Evolutionary conservation across 2,888 invertebrate genomes (phyloP), one percentile per base, ranked within the genome.

Genomic region (Calameuta pallipes): DNA sequence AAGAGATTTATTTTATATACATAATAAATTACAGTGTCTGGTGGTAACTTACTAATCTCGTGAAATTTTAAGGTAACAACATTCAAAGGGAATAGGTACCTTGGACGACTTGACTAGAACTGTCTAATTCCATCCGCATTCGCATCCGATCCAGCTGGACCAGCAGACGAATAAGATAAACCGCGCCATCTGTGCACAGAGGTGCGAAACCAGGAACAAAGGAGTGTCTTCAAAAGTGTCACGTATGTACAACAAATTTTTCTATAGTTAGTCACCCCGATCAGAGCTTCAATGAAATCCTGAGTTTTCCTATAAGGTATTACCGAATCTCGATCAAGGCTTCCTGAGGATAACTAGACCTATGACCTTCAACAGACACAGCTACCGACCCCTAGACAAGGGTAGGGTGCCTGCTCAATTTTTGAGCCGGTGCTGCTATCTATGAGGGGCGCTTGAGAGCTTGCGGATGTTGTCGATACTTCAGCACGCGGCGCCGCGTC

Each of bases 331-430:
- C 23, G 56, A 56, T 23, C 9, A 9, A 56, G 56, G 56, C 56
- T 56, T 56, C 56, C 56, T 56, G 56, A 56, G 56, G 56, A 56
- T 23, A 23, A 31, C 73, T 35, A 30, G 23, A 69, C 11, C 69
- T 69, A 79, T 34, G 71, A 70, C 36, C 36, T 83, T 89, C 86
- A 90, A 85, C 90, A 90, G 74, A 90, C 90, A 79, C 90, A 90
- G 75, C 90, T 90, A 12, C 90, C 89, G 4, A 90, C 88, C 4
- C 89, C 90, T 23, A 90, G 86, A 79, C 89, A 89, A 69, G 88
- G 84, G 78, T 90, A 90, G 56, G 88, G 85, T 3, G 87, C 83
- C 78, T 90, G 90, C 75, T 90, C 90, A 74, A 90, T 89, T 82
- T 90, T 90, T 6, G 89, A 85, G 77, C 84, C 86, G 74, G 87